A percentile compares a stretch with the other conserved stretches of the same genome.
These are phyloP conservation scores for Oreortyx pictus DNA, from an alignment of 2,797 vertebrate species.

Conservation along the genomic window DNA sequence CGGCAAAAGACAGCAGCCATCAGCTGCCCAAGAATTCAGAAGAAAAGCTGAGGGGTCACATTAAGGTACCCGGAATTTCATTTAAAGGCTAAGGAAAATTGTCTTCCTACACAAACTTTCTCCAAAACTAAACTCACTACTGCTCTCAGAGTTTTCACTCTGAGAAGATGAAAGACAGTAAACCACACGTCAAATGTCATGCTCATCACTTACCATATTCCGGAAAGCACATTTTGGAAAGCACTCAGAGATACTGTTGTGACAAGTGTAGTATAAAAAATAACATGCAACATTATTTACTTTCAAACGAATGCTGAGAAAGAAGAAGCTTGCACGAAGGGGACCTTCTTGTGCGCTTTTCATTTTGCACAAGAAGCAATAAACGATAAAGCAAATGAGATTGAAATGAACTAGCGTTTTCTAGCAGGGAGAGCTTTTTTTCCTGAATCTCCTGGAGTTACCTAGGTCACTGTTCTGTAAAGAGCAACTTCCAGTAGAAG, in stretches of 20 bases:
- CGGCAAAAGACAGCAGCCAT: conserved; percentile 10
- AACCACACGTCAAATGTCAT: not conserved
- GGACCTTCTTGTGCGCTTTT: not conserved
- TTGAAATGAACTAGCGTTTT: not conserved
- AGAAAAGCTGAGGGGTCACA: not conserved
- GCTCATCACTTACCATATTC: not conserved
- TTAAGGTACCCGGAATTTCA: conserved; percentile 10
- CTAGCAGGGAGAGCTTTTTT: not conserved
- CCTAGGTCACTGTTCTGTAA: not conserved
- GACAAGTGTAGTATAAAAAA: not conserved
- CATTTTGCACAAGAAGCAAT: not conserved
- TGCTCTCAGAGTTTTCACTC: not conserved
- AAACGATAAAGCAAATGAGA: not conserved
- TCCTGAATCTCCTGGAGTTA: not conserved
- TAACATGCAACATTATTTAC: not conserved
- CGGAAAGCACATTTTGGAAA: not conserved
- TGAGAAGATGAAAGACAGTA: conserved; percentile 8
- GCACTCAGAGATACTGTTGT: not conserved
- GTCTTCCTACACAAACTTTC: not conserved
- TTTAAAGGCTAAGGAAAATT: not conserved
- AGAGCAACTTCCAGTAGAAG: not conserved
- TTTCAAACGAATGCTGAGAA: not conserved
- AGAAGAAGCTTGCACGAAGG: not conserved
- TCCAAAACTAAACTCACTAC: not conserved
- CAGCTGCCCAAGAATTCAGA: not conserved